Base-by-base conservation (phyloP, 2,797 vertebrate species). In the Epinephelus awoara region DNA sequence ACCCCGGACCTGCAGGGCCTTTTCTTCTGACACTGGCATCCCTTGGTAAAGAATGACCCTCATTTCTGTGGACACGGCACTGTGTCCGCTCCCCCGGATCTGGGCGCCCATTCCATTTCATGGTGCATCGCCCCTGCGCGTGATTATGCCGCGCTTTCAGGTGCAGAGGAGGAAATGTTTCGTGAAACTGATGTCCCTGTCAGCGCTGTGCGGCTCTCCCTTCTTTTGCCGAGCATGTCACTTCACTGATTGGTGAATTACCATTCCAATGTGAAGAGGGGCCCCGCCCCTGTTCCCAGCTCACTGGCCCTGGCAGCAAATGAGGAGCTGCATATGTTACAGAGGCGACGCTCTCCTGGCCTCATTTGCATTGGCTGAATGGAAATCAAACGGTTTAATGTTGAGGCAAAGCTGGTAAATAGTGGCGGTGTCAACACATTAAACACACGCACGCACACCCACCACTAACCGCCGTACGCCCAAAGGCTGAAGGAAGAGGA, bases 181-280 rank as follows among this genome's bases (percentile, higher is more conserved):
- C 92, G 95, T 95, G 95, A 97, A 97, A 98, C 96, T 96, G 96
- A 97, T 96, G 96, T 96, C 94, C 96, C 96, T 97, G 96, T 97
- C 97, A 97, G 94, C 86, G 82, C 87, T 83, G 71, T 89, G 92
- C 93, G 70, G 93, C 93, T 96, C 96, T 95, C 96, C 95, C 94
- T 92, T 95, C 82, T 77, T 84, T 82, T 66, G 80, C 81, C 51
- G 54, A 87, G 94, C 95, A 95, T 96, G 96, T 96, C 96, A 95
- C 84, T 72, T 91, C 95, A 86, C 96, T 98, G 96, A 97, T 95
- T 97, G 96, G 92, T 89, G 92, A 95, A 97, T 97, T 96, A 96
- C 95, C 95, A 97, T 97, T 93, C 96, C 92, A 91, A 95, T 94
- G 94, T 80, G 94, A 92, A 84, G 92, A 91, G 93, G 85, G 63